Conservation (phyloP, 2,888 invertebrate species). For the Cephus runcator region DNA sequence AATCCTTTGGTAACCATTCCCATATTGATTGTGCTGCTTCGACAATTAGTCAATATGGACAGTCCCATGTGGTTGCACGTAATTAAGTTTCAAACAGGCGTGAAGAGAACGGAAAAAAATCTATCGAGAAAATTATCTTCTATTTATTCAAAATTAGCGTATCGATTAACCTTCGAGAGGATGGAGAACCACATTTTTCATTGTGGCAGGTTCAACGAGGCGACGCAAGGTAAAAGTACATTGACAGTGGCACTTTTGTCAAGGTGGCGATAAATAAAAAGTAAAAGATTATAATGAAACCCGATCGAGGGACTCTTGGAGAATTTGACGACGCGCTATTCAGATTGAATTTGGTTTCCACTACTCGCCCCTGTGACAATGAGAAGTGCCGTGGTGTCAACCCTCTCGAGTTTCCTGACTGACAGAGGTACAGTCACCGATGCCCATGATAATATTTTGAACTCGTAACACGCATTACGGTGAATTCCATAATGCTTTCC, state of each 20-base stretch:
- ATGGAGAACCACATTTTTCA: not conserved
- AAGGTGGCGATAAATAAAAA: not conserved
- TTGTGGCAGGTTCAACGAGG: too few species aligned
- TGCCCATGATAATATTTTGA: constrained; percentile 2
- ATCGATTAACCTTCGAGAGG: constrained; percentile 42
- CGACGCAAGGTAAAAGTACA: too few species aligned
- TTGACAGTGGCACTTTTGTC: too few species aligned
- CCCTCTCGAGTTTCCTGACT: not conserved
- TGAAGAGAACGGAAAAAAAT: constrained; percentile 21
- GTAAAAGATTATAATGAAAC: not conserved
- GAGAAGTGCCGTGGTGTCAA: not conserved
- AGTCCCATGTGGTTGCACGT: not conserved
- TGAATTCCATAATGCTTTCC: constrained; percentile 1
- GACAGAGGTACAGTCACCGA: not conserved
- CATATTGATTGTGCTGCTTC: not conserved
- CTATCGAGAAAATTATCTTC: constrained; percentile 42
- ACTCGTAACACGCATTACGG: not conserved
- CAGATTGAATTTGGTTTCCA: not conserved
- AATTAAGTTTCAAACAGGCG: constrained; percentile 24
- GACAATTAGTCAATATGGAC: not conserved
- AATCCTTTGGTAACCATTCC: not conserved
- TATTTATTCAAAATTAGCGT: constrained; percentile 47
- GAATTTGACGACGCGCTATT: not conserved
- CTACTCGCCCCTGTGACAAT: not conserved
- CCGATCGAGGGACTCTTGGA: not conserved